Evolutionary conservation across 2,113 vertebrate species (phyloP).

Genomic region (Oceanites oceanicus): DNA sequence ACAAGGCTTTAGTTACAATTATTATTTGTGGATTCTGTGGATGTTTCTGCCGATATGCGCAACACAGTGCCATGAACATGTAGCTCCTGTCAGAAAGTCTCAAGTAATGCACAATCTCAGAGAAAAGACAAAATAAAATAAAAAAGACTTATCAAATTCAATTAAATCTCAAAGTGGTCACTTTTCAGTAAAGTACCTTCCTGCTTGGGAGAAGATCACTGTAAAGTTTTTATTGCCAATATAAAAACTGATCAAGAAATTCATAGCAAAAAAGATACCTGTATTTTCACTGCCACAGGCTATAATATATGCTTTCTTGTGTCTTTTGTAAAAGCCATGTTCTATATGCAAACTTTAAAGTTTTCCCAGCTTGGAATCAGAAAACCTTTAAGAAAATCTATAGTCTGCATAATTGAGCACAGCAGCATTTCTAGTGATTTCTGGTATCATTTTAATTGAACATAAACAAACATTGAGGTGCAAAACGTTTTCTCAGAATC

Average conservation of each 20-base stretch:
- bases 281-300: neutral
- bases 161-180: neutral
- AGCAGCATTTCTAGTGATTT: neutral
- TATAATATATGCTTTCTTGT: neutral
- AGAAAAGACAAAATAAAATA: neutral
- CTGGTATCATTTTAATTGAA: neutral
- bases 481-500: neutral
- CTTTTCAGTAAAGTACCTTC: neutral
- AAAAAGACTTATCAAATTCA: neutral
- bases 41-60: neutral
- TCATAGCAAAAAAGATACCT: fast-evolving
- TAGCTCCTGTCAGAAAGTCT: neutral
- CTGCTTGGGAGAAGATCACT: neutral
- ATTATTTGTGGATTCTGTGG: neutral
- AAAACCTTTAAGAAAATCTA: neutral
- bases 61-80: neutral
- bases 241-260: neutral
- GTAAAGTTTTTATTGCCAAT: neutral
- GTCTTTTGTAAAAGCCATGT: neutral
- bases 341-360: neutral
- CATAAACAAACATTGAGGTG: neutral
- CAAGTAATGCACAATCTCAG: neutral
- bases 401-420: neutral
- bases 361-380: neutral
- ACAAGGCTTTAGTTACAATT: neutral